Evolutionary conservation across 2,113 vertebrate species (phyloP), one percentile per base, ranked within the genome.

Genomic region (Camelus dromedarius): DNA sequence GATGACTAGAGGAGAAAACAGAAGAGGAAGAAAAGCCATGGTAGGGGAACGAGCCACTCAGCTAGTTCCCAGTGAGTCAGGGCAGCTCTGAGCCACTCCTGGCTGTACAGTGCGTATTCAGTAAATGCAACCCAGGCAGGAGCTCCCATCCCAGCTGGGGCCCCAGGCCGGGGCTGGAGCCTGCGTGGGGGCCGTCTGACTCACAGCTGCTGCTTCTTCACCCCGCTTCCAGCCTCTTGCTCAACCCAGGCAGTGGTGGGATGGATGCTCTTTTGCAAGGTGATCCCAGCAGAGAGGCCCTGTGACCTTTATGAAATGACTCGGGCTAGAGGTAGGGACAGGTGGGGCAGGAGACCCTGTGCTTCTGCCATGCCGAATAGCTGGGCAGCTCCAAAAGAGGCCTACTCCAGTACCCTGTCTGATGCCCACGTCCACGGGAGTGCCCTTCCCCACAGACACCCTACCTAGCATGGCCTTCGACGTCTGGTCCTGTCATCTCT

Each of bases 191-290:
- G 96, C 80, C 0, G 48, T 13, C 91, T 79, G 20, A 94, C 89
- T 95, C 97, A 96, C 26, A 28, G 87, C 22, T 26, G 79, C 30
- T 18, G 87, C 77, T 72, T 92, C 95, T 2, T 6, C 85, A 69
- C 38, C 14, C 13, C 38, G 64, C 19, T 50, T 96, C 92, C 90
- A 94, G 96, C 58, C 86, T 97, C 96, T 89, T 95, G 97, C 96
- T 94, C 54, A 89, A 96, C 87, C 35, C 4, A 75, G n/a, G n/a
- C 20, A 2, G 90, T 88, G 84, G 35, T 0, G 0, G 84, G 54
- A 96, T 16, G 26, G 77, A 93, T 91, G 87, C 89, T 93, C 72
- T 98, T 96, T 96, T 94, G 91, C 96, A 97, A 93, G 73, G 56
- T 96, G 66, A 95, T 30, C 14, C 56, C 82, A 72, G 58, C 46